These are phyloP conservation scores for Parotia lawesii DNA, from an alignment of 2,113 vertebrate genomes.

Conservation along the genomic window DNA sequence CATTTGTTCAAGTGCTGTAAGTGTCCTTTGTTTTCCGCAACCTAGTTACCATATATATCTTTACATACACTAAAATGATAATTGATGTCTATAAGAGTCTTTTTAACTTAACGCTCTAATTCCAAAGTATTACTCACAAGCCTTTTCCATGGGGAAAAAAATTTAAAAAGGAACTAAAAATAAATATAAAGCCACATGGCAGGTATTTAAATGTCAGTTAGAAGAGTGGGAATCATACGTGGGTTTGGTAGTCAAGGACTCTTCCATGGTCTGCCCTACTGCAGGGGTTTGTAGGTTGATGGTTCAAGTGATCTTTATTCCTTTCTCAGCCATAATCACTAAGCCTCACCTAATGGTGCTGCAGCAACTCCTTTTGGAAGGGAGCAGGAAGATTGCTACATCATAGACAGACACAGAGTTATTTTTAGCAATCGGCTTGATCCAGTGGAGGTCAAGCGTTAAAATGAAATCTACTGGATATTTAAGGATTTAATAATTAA, in stretches of 20 bases:
- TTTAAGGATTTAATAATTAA: background rate
- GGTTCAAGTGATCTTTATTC: background rate
- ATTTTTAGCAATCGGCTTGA: background rate
- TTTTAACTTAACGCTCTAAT: background rate
- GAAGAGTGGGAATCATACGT: background rate
- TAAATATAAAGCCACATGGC: background rate
- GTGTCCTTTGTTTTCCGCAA: background rate
- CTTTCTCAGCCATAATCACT: background rate
- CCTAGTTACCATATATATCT: background rate
- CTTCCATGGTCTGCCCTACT: background rate
- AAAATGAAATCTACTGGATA: background rate
- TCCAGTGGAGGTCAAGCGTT: background rate
- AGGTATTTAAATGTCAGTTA: background rate
- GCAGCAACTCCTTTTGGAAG: background rate
- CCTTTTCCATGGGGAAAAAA: background rate
- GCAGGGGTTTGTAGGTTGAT: background rate
- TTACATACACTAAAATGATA: background rate
- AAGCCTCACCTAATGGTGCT: background rate
- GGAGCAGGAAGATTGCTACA: background rate
- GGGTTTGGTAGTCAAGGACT: background rate
- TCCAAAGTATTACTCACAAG: background rate
- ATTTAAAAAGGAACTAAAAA: background rate
- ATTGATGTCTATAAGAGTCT: background rate
- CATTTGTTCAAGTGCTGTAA: background rate
- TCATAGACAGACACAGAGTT: background rate